Base-by-base conservation (phyloP, 2,888 invertebrate species). In the Drosophila paranaensis region DNA sequence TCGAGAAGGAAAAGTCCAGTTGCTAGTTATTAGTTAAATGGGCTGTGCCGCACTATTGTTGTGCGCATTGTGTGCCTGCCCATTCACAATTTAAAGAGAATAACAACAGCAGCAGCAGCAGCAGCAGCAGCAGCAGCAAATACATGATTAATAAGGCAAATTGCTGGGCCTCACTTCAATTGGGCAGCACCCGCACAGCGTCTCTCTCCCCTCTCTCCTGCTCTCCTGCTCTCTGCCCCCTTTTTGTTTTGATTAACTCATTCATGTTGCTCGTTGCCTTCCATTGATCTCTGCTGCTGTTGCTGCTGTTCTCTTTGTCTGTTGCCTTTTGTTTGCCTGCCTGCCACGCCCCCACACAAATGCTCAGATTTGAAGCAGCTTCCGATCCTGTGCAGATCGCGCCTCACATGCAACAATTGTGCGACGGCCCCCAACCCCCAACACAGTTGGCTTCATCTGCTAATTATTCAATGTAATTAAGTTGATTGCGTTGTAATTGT, bases 401-500 rank as follows among this genome's bases (percentile, higher is more conserved):
- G 13, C 40, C 14, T 2, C 33, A 9, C 9, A 11, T n/a, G 39
- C 37, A 54, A 42, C 55, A 51, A 50, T 33, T 50, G 37, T 30
- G 14, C 10, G n/a, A 33, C 30, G 8, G 8, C 30, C 8, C 27
- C 53, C 27, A 27, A 4, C 27, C 27, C 27, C 27, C 27, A 4
- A 27, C 53, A 35, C 63, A 35, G 56, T 50, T 53, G 64, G 67
- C 71, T 62, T 60, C 71, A 66, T 56, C 75, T 72, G 10, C 83
- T 82, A 90, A 89, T 87, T 90, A 88, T 79, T 79, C 90, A 83
- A 83, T 89, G 89, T 82, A 89, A 88, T 90, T 88, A 87, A 79
- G 74, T 79, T 87, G 81, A 88, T 89, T 84, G 82, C 77, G 64
- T 71, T 63, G 79, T 82, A 88, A 89, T 87, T 88, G 87, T 74